A percentile compares a stretch with the other conserved stretches of the same genome.
Evolutionary conservation across 2,797 vertebrate genomes (phyloP).

Genomic region (Gambusia yucatana): DNA sequence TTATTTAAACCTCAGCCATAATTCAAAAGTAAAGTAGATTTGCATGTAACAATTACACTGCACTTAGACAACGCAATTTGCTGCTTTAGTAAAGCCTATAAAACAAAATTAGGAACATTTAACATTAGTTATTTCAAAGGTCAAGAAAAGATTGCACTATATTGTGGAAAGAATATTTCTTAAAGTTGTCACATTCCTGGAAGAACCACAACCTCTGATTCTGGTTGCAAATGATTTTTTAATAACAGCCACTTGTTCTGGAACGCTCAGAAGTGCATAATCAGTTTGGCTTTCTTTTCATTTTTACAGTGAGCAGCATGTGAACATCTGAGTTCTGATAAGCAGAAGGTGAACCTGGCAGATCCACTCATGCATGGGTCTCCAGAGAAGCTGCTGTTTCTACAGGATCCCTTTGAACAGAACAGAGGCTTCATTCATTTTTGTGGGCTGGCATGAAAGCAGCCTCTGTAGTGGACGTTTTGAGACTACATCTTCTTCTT

Average conservation of each 20-base stretch:
- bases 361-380: constrained; percentile 16
- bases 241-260: background rate
- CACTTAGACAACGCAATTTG: background rate
- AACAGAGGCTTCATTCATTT: constrained; percentile 5
- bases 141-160: background rate
- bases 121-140: background rate
- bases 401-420: constrained; percentile 6
- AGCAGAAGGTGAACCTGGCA: constrained; percentile 11
- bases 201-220: background rate
- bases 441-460: background rate
- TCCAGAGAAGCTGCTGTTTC: constrained; percentile 9
- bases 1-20: background rate
- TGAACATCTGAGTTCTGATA: constrained; percentile 10
- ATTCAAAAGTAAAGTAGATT: background rate
- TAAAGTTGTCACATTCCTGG: background rate
- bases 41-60: background rate
- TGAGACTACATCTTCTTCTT: background rate
- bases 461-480: background rate
- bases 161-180: background rate
- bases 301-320: constrained; percentile 4
- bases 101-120: background rate
- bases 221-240: background rate
- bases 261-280: background rate
- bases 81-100: background rate
- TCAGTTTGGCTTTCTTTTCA: background rate